Evolutionary conservation across 2,797 vertebrate species (phyloP), one percentile per base, ranked within the genome.

Genomic region (Lepilemur septentrionalis): DNA sequence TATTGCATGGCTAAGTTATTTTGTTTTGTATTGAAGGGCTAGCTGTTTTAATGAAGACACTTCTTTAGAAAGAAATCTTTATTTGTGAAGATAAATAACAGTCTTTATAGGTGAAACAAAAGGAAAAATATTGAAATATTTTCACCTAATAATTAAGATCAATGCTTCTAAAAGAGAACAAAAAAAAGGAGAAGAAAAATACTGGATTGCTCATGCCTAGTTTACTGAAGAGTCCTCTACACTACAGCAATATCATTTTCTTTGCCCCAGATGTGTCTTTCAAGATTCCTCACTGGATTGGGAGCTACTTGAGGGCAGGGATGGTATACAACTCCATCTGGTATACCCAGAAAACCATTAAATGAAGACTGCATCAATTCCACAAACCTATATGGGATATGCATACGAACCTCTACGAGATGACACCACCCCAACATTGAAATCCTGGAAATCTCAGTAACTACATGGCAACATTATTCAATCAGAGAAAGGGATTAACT

Each of bases 21-120:
- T 95, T 61, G 41, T 57, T 93, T 86, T 80, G 25, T 48, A 84
- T 48, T 70, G 70, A 96, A 52, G 55, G 13, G 25, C 63, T 76
- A 52, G 12, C 76, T 88, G 17, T 75, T 93, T 89, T n/a, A 70
- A 69, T 14, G 43, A 87, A 94, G 85, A 90, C 7, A 23, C 8
- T 41, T 48, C 46, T 95, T 87, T 50, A 93, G 63, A 91, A 95
- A 95, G n/a, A 89, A 92, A 82, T 72, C 35, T 89, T 84, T 46
- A 46, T 83, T 61, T 67, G n/a, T 46, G 6, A 46, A 78, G 43
- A 81, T 79, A 94, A 61, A 13, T 28, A 88, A 86, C 22, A 79
- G 3, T 25, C 22, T 67, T 80, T 84, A 7, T 46, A 87, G 87
- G 55, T 69, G 81, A 88, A 86, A 59, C 12, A 3, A 69, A 84